phyloP scores from a whole-genome alignment of 2,113 vertebrate species.

The Rhabdomys dilectus region DNA sequence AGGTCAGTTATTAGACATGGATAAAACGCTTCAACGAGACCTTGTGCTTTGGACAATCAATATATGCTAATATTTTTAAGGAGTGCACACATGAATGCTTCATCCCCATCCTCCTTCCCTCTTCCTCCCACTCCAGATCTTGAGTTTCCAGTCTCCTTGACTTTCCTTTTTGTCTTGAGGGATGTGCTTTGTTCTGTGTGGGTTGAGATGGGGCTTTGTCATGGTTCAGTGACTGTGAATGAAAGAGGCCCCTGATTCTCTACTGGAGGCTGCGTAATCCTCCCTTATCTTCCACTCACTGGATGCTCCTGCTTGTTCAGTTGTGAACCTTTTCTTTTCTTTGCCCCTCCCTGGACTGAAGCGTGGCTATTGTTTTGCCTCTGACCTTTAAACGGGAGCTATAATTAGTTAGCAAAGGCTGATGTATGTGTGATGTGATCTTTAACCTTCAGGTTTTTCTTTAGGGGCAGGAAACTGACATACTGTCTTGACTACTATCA shows the following conservation, averaged over 20 bases:
- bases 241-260: neutral
- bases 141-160: neutral
- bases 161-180: neutral
- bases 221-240: conserved; percentile 17
- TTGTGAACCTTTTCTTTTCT: neutral
- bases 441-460: conserved; percentile 28
- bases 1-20: too few relatives aligned
- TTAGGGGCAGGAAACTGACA: conserved; percentile 8
- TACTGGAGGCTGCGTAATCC: neutral
- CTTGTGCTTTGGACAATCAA: neutral
- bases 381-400: neutral
- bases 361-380: conserved; percentile 5
- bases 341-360: neutral
- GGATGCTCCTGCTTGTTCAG: neutral
- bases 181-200: neutral
- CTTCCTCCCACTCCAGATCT: neutral
- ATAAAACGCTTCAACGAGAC: neutral
- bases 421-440: neutral
- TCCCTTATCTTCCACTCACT: neutral
- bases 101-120: neutral
- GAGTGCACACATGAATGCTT: neutral
- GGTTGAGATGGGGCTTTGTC: neutral
- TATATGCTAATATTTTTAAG: neutral
- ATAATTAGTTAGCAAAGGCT: conserved; percentile 10
- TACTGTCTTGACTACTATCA: neutral